Evolutionary conservation across 2,113 vertebrate genomes (phyloP), one percentile per base, ranked within the genome.

Genomic region (Tachysurus vachellii): DNA sequence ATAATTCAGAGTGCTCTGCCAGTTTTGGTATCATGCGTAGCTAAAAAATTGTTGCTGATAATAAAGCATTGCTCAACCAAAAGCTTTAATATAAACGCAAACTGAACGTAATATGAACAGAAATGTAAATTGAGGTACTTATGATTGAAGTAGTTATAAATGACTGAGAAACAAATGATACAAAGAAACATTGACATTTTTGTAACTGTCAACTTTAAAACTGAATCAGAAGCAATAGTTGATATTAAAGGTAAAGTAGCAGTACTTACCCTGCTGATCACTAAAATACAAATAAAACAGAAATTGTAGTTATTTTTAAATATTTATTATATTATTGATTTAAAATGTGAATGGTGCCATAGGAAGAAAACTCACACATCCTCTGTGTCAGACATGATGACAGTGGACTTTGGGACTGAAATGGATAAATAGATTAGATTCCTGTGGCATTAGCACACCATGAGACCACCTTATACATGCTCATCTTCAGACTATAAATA

Each of bases 321-420:
- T 73, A 3, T 13, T 80, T 12, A 85, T 28, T 44, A 36, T 44
- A 5, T 44, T 61, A 4, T 59, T 76, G 8, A 50, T 85, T 44
- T 23, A 76, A 70, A 62, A 14, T 3, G 12, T 14, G 47, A n/a
- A n/a, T 57, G 28, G 76, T 53, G 50, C 28, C 23, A 73, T 76
- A 76, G 53, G 9, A 54, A 61, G 56, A 85, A 50, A 93, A 98
- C 97, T 98, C 95, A 99, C 97, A 95, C 95, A 92, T 98, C 97
- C 90, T 99, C 97, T 10, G 95, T 96, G 94, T 99, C 98, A 90
- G 98, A 98, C 97, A 98, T 99, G 95, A 89, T 94, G 95, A 92
- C 62, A 91, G 91, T 76, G 93, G 95, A 92, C 90, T 92, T 94
- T 90, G 88, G 92, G 94, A 97, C 97, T 96, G 89, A 66, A 88